phyloP scores from a whole-genome alignment of 2,888 invertebrate genomes.

The Hirtodrosophila confusa region DNA sequence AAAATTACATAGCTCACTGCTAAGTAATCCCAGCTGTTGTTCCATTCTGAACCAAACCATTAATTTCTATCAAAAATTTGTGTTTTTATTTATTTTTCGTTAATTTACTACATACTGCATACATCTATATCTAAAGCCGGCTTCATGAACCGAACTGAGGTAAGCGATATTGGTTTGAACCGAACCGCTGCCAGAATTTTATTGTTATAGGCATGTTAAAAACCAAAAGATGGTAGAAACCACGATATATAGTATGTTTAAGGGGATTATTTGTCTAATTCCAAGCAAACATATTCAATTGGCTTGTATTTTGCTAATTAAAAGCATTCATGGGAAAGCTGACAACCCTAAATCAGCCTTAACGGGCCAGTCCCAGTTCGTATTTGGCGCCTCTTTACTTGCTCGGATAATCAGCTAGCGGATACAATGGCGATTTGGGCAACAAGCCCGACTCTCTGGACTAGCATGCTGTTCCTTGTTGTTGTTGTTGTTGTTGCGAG shows the following conservation, averaged over 20 bases:
- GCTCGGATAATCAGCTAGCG: slow-evolving; percentile 59
- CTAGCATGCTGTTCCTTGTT: slow-evolving; percentile 3
- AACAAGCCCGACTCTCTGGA: slow-evolving; percentile 18
- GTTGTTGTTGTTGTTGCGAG: slow-evolving; percentile 1
- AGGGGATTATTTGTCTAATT: background rate
- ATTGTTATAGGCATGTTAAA: too few species aligned
- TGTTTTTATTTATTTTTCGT: too few species aligned
- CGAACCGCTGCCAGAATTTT: too few species aligned
- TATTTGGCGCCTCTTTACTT: slow-evolving; percentile 63
- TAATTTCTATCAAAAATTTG: too few species aligned
- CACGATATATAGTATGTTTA: background rate
- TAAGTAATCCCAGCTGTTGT: too few species aligned
- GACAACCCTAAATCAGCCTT: slow-evolving; percentile 46
- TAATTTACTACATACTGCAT: too few species aligned
- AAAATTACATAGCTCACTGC: too few species aligned
- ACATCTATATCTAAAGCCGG: too few species aligned
- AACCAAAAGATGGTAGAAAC: too few species aligned
- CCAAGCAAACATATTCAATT: background rate
- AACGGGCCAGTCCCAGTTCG: slow-evolving; percentile 20
- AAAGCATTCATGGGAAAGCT: background rate
- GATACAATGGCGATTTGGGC: slow-evolving; percentile 43
- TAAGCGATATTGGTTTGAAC: too few species aligned
- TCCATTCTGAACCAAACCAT: too few species aligned
- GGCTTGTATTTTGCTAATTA: background rate
- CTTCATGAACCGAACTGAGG: too few species aligned